Conservation (phyloP, 2,888 invertebrate genomes). For the Leucozona laternaria region DNA sequence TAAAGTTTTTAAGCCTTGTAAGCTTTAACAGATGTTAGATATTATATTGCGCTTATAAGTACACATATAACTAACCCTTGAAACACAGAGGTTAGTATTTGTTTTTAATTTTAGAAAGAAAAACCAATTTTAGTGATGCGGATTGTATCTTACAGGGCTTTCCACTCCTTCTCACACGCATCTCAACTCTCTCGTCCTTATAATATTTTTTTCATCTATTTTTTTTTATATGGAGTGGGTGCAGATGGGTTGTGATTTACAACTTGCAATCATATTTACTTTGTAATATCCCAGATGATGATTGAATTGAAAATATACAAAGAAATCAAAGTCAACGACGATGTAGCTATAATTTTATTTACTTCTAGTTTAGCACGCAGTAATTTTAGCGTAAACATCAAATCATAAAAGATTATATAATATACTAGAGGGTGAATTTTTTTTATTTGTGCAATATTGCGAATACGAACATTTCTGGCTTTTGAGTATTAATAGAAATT, state of each 20-base stretch:
- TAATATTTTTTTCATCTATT: background rate
- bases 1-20: too few relatives aligned
- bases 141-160: background rate
- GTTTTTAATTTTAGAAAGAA: too few relatives aligned
- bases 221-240: background rate
- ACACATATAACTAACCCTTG: too few relatives aligned
- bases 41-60: too few relatives aligned
- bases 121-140: background rate
- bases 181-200: background rate
- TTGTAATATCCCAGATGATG: slow-evolving; percentile 45
- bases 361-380: background rate
- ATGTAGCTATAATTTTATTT: slow-evolving; percentile 13
- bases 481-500: background rate
- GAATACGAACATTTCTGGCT: background rate
- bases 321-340: slow-evolving; percentile 19
- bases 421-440: background rate
- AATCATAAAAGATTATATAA: slow-evolving; percentile 6
- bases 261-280: slow-evolving; percentile 41
- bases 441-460: background rate
- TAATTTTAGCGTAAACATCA: slow-evolving; percentile 8
- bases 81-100: too few relatives aligned
- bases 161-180: background rate
- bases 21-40: too few relatives aligned
- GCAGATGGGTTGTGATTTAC: slow-evolving; percentile 11
- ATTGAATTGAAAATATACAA: slow-evolving; percentile 47